Evolutionary conservation across 2,113 vertebrate genomes (phyloP).

Genomic region (Oncorhynchus keta): DNA sequence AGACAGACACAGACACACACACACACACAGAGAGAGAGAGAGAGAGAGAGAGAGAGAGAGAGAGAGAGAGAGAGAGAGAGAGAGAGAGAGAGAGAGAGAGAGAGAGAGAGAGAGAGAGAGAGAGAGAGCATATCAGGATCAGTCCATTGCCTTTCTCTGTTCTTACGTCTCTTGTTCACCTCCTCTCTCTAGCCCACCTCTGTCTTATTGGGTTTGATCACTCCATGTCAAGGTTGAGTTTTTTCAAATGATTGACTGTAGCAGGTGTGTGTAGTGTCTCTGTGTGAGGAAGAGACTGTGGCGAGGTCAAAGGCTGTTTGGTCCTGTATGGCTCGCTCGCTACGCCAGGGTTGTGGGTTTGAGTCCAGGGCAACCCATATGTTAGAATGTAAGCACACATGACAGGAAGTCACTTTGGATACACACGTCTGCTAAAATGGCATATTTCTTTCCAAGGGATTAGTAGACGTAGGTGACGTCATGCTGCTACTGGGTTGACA

Average conservation of each 20-base stretch:
- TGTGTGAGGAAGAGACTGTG: slow-evolving; percentile 8
- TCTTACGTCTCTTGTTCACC: neutral
- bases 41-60: neutral
- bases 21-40: neutral
- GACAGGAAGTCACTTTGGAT: neutral
- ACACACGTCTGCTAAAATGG: too few relatives aligned
- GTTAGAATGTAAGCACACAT: neutral
- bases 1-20: neutral
- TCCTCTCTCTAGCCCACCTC: neutral
- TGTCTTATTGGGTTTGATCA: neutral
- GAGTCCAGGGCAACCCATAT: neutral
- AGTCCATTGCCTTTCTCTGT: neutral
- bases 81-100: neutral
- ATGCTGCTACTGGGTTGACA: slow-evolving; percentile 2
- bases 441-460: slow-evolving; percentile 1
- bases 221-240: neutral
- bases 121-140: neutral
- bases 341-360: neutral
- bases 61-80: neutral
- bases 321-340: neutral
- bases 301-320: neutral
- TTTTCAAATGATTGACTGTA: neutral
- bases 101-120: neutral
- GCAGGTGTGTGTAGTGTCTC: neutral
- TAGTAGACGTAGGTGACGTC: slow-evolving; percentile 14